Percentiles rank a stretch among this genome's conserved stretches.
Conservation (phyloP, 2,797 vertebrate genomes). For the Gila robusta region DNA sequence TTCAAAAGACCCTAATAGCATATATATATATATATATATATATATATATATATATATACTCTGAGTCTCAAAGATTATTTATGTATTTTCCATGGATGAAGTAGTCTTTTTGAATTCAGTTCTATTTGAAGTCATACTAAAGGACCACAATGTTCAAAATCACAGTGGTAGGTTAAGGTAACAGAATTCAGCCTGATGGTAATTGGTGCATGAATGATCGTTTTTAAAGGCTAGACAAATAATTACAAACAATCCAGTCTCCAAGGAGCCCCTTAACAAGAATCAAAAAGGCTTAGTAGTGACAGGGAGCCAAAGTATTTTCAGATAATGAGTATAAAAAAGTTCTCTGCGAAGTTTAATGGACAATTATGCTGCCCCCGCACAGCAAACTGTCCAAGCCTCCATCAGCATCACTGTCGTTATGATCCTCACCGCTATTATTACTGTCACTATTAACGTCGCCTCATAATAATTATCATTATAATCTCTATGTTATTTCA, state of each 20-base stretch:
- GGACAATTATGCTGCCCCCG: conserved; percentile 36
- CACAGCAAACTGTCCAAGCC: conserved; percentile 9
- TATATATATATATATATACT: not conserved
- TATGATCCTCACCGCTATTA: conserved; percentile 1
- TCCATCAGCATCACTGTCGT: conserved; percentile 12
- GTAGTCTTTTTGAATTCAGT: not conserved
- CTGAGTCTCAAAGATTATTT: not conserved
- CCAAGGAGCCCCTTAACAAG: conserved; percentile 33
- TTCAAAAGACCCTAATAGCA: conserved; percentile 3
- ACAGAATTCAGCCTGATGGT: conserved; percentile 22
- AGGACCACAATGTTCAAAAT: not conserved
- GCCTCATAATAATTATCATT: not conserved
- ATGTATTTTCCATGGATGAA: not conserved
- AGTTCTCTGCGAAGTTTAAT: conserved; percentile 31
- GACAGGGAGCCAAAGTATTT: conserved; percentile 42
- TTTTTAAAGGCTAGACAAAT: conserved; percentile 37
- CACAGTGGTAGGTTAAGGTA: conserved; percentile 36
- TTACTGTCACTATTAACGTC: conserved; percentile 8
- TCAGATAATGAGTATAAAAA: conserved; percentile 48
- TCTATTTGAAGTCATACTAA: conserved; percentile 2
- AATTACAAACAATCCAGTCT: conserved; percentile 47
- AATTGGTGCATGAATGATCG: conserved; percentile 44
- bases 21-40: no score
- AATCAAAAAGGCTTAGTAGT: conserved; percentile 33
- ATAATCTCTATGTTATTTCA: conserved; percentile 22